Conservation (phyloP, 2,113 vertebrate genomes). For the Atlantisia rogersi region DNA sequence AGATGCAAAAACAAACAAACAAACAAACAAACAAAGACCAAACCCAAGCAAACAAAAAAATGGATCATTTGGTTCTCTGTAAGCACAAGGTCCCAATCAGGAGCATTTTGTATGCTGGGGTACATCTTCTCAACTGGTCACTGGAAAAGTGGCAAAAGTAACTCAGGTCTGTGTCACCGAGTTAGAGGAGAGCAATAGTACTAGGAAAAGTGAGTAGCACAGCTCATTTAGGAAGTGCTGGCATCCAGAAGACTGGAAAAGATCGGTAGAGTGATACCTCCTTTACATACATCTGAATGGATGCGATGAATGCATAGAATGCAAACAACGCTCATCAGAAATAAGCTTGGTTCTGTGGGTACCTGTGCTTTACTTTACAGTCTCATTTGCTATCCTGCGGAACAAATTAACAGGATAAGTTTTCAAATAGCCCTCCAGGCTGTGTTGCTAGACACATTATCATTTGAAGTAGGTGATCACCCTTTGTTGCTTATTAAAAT, state of each 20-base stretch:
- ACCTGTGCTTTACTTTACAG: not conserved
- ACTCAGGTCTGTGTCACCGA: not conserved
- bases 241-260: not conserved
- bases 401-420: not conserved
- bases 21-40: too few relatives aligned
- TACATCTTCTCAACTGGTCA: not conserved
- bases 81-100: not conserved
- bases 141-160: not conserved
- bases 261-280: not conserved
- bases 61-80: not conserved
- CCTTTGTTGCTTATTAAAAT: too few relatives aligned
- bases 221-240: not conserved
- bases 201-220: not conserved
- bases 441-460: not conserved
- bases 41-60: too few relatives aligned
- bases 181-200: not conserved
- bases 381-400: not conserved
- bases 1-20: not conserved
- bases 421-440: not conserved
- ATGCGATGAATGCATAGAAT: not conserved
- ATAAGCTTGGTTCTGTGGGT: not conserved
- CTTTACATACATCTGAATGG: not conserved
- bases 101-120: not conserved
- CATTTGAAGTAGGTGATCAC: not conserved
- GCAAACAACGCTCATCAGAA: not conserved